phyloP scores from a whole-genome alignment of 2,888 invertebrate species.

The Antitype chi region DNA sequence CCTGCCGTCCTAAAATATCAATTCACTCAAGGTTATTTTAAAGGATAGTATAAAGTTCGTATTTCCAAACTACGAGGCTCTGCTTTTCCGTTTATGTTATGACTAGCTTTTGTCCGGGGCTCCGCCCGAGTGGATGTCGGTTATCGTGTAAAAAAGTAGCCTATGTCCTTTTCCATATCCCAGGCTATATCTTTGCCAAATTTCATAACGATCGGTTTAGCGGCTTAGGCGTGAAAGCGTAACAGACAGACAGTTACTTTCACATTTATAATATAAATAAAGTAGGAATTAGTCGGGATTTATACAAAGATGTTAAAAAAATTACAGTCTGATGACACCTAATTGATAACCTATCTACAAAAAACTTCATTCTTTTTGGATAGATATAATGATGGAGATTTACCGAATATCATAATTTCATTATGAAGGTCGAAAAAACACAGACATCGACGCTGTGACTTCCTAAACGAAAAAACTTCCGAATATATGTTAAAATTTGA shows the following conservation, averaged over 20 bases:
- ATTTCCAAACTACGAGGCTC: neutral
- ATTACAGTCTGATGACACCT: neutral
- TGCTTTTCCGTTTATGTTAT: neutral
- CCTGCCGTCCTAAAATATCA: constrained; percentile 36
- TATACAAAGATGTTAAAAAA: neutral
- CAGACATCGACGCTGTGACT: neutral
- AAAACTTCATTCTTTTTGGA: neutral
- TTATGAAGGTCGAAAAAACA: neutral
- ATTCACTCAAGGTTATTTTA: constrained; percentile 25
- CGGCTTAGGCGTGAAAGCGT: no score
- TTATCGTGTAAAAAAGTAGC: no score
- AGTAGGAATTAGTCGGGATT: neutral
- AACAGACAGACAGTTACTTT: no score
- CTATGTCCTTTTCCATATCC: no score
- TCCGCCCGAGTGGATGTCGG: no score
- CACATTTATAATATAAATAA: no score
- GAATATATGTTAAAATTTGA: no score
- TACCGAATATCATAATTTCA: neutral
- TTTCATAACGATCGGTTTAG: no score
- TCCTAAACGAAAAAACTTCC: neutral
- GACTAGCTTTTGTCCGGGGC: no score
- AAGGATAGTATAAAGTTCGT: constrained; percentile 24
- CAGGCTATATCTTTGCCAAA: no score
- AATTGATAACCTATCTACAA: neutral
- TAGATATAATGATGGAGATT: neutral